Percentiles rank a stretch among this genome's conserved stretches.
Evolutionary conservation across 2,797 vertebrate species (phyloP).

Genomic region (Phylloscopus collybita): DNA sequence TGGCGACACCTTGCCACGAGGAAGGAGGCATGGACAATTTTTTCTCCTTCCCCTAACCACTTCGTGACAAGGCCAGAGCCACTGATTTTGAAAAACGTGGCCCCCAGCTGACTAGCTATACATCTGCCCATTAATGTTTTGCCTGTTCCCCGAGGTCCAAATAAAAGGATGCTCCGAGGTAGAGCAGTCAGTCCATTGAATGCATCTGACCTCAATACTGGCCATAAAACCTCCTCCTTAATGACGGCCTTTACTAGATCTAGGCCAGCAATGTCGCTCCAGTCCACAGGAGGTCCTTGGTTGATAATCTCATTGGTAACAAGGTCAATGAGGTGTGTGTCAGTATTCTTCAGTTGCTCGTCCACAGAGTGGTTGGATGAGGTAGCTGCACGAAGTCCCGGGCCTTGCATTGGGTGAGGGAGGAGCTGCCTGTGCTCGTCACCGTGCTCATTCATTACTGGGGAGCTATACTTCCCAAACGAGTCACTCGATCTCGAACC

Average conservation of each 20-base stretch:
- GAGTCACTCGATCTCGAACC: conserved; percentile 88
- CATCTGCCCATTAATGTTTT: conserved; percentile 95
- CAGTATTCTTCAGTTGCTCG: conserved; percentile 97
- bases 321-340: conserved; percentile 94
- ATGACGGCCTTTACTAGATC: conserved; percentile 95
- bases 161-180: conserved; percentile 97
- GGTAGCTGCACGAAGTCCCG: conserved; percentile 90
- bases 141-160: conserved; percentile 98
- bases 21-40: conserved; percentile 95
- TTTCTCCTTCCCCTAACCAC: conserved; percentile 95
- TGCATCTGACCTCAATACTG: conserved; percentile 95
- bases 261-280: conserved; percentile 97
- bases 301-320: conserved; percentile 96
- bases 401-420: conserved; percentile 87
- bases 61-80: conserved; percentile 94
- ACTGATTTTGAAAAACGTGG: conserved; percentile 91
- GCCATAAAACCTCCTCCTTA: conserved; percentile 99
- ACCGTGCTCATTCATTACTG: conserved; percentile 87
- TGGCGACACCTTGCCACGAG: conserved; percentile 96
- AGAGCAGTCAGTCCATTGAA: conserved; percentile 93
- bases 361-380: conserved; percentile 93
- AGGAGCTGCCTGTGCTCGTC: conserved; percentile 93
- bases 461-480: conserved; percentile 92
- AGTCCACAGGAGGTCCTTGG: conserved; percentile 94
- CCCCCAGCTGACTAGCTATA: conserved; percentile 95